A percentile compares a stretch with the other conserved stretches of the same genome.
phyloP scores from a whole-genome alignment of 2,113 vertebrate genomes.

The Thermophis baileyi region DNA sequence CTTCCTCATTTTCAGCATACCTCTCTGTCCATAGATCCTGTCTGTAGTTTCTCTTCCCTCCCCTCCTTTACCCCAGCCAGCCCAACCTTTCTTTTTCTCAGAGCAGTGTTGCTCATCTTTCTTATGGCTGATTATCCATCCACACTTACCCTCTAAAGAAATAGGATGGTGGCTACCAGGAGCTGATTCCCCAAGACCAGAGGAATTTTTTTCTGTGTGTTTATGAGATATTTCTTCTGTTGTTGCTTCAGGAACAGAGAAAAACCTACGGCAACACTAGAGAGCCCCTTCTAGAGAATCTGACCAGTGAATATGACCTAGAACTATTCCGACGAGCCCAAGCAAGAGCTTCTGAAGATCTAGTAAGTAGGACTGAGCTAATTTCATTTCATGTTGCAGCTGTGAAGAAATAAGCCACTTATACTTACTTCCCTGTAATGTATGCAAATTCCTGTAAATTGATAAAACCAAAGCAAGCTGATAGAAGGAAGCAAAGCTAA shows the following conservation, averaged over 20 bases:
- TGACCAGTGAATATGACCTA: slow-evolving; percentile 97
- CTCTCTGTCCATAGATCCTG: not conserved
- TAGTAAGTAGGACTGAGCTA: slow-evolving; percentile 72
- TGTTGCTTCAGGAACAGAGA: slow-evolving; percentile 81
- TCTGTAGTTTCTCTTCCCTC: too few relatives aligned
- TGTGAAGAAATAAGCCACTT: not conserved
- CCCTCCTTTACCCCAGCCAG: too few relatives aligned
- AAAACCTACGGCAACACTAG: slow-evolving; percentile 88
- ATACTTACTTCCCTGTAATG: not conserved
- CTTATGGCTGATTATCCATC: not conserved
- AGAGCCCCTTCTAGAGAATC: slow-evolving; percentile 94
- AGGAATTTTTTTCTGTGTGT: not conserved
- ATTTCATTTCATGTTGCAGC: not conserved
- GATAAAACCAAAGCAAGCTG: not conserved
- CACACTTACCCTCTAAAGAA: not conserved
- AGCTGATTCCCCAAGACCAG: not conserved
- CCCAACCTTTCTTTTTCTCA: not conserved
- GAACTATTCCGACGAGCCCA: slow-evolving; percentile 98
- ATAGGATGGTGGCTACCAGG: too few relatives aligned
- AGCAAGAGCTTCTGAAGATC: slow-evolving; percentile 93
- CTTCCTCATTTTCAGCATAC: not conserved
- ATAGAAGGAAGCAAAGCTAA: not conserved
- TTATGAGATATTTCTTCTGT: not conserved
- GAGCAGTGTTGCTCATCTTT: not conserved
- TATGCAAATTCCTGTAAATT: not conserved